These are phyloP conservation scores for Bagarius yarrelli DNA, from an alignment of 2,113 vertebrate genomes.

Conservation along the genomic window DNA sequence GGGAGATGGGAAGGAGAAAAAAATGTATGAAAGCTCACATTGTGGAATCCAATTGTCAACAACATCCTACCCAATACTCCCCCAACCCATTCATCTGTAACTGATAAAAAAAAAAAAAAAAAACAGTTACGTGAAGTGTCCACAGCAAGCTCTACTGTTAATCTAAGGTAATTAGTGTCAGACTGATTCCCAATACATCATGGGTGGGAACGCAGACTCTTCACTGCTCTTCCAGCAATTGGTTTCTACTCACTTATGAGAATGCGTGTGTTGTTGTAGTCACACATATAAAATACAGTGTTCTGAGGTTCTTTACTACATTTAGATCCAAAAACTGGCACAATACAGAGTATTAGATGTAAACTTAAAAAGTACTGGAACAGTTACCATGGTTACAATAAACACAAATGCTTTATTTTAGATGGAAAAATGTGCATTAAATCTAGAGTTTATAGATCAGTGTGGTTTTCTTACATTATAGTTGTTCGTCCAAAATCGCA, in stretches of 20 bases:
- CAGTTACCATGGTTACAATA: not conserved
- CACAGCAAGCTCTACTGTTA: conserved; percentile 80
- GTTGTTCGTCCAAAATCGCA: too few relatives aligned
- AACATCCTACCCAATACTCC: conserved; percentile 67
- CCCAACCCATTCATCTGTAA: conserved; percentile 74
- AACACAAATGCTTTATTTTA: not conserved
- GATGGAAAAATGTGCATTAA: too few relatives aligned
- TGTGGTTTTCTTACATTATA: too few relatives aligned
- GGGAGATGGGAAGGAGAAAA: not conserved
- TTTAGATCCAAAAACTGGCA: not conserved
- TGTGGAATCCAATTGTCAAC: conserved; percentile 75
- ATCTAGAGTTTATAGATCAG: not conserved
- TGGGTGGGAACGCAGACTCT: conserved; percentile 71
- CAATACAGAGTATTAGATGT: not conserved
- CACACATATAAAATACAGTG: not conserved
- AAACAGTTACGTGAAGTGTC: conserved; percentile 79
- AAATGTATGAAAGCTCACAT: conserved; percentile 65
- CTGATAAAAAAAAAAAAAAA: conserved; percentile 71
- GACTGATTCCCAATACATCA: conserved; percentile 81
- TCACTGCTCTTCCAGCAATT: conserved; percentile 74
- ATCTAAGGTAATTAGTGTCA: conserved; percentile 81
- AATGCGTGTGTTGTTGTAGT: conserved; percentile 12
- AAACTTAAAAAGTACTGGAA: not conserved
- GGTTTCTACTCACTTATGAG: conserved; percentile 61
- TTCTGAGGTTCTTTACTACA: not conserved